Percentiles rank a stretch among this genome's conserved stretches.
Evolutionary conservation across 64 coral and sea anemone species (phyloP).

Genomic region (Dendronephthya gigantea): DNA sequence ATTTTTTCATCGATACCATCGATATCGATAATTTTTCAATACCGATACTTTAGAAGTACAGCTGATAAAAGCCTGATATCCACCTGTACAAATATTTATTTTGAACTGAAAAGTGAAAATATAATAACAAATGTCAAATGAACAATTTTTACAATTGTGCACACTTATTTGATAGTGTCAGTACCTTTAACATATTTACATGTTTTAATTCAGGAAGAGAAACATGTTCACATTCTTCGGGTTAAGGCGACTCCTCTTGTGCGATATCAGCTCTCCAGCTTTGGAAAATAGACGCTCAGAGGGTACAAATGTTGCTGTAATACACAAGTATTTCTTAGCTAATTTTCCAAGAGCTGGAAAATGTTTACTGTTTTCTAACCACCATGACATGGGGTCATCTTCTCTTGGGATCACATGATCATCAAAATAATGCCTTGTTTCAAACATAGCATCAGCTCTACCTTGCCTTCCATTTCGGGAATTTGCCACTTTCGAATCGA

Average conservation of each 20-base stretch:
- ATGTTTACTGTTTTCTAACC: background rate
- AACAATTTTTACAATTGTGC: background rate
- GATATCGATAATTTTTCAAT: background rate
- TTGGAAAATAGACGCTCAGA: conserved; percentile 6
- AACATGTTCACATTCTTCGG: background rate
- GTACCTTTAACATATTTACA: background rate
- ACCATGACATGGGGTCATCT: background rate
- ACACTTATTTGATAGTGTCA: conserved; percentile 20
- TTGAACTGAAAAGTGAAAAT: background rate
- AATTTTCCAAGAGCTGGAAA: background rate
- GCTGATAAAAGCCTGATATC: background rate
- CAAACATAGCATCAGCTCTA: background rate
- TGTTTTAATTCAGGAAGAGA: conserved; percentile 10
- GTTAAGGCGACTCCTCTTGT: background rate
- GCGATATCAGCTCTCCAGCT: conserved; percentile 8
- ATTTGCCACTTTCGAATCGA: background rate
- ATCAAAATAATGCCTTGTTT: background rate
- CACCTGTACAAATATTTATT: conserved; percentile 1
- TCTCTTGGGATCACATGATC: background rate
- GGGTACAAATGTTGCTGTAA: conserved; percentile 2
- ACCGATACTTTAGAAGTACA: background rate
- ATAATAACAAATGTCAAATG: background rate
- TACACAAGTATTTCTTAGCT: conserved; percentile 3
- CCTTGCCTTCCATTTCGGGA: background rate
- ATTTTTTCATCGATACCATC: conserved; percentile 4